phyloP scores from a whole-genome alignment of 2,888 invertebrate genomes.

The Brenthis daphne region DNA sequence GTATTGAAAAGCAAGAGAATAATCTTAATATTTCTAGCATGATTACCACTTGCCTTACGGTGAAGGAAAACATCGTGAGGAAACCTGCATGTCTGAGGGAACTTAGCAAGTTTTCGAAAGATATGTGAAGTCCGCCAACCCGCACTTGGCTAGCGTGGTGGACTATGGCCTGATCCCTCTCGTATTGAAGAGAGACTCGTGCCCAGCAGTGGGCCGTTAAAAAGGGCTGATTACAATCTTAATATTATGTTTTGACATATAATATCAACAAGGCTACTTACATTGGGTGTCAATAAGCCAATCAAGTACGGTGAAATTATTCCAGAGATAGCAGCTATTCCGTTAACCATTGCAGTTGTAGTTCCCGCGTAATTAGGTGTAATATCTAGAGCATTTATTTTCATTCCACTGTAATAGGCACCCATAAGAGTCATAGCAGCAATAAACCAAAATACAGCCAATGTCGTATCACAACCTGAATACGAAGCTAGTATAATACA shows the following conservation, averaged over 20 bases:
- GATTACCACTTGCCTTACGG: no score
- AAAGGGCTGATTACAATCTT: not conserved
- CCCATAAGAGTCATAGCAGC: slow-evolving; percentile 87
- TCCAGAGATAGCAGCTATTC: slow-evolving; percentile 84
- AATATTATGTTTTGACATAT: no score
- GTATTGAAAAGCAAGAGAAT: not conserved
- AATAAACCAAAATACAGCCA: slow-evolving; percentile 83
- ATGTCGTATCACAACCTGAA: slow-evolving; percentile 82
- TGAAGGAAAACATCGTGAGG: no score
- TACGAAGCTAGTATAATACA: slow-evolving; percentile 87
- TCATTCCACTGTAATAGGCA: slow-evolving; percentile 86
- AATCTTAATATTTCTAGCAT: not conserved
- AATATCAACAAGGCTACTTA: slow-evolving; percentile 56
- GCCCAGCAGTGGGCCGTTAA: no score
- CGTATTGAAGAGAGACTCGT: no score
- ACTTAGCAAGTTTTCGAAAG: no score
- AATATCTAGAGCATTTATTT: slow-evolving; percentile 85
- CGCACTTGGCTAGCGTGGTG: no score
- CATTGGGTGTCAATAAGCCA: slow-evolving; percentile 83
- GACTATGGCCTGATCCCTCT: no score
- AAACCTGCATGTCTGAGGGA: no score
- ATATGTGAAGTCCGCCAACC: no score
- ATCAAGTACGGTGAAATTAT: slow-evolving; percentile 84
- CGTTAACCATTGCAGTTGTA: slow-evolving; percentile 85
- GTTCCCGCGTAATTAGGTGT: slow-evolving; percentile 85